Percentiles rank a stretch among this genome's conserved stretches.
These are phyloP conservation scores for Agrotis segetum DNA, from an alignment of 2,888 invertebrate species.

Conservation along the genomic window DNA sequence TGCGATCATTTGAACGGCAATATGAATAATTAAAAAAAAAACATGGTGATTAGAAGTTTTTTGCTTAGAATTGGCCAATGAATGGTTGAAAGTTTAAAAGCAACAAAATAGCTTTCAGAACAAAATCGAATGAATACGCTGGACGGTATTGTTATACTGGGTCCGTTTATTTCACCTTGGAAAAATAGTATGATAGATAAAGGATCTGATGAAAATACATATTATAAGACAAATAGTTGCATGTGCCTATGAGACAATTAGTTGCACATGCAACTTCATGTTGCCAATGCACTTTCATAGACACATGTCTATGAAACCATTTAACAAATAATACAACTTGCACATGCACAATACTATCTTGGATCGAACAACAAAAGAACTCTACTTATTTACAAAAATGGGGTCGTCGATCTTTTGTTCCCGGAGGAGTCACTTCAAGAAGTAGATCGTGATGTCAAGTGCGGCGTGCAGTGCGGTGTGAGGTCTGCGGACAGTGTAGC, in stretches of 20 bases:
- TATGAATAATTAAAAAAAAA: too few relatives aligned
- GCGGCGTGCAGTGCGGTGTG: background rate
- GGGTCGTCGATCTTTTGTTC: constrained; percentile 1
- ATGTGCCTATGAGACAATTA: too few relatives aligned
- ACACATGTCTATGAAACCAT: too few relatives aligned
- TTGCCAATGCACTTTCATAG: too few relatives aligned
- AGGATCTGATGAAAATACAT: background rate
- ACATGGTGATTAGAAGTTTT: too few relatives aligned
- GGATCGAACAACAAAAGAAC: background rate
- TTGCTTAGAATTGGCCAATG: too few relatives aligned
- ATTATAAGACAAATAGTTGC: too few relatives aligned
- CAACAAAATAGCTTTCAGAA: too few relatives aligned
- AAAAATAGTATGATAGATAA: background rate
- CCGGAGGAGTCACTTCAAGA: background rate
- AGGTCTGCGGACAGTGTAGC: background rate
- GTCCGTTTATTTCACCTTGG: background rate
- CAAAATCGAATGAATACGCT: background rate
- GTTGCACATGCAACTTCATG: too few relatives aligned
- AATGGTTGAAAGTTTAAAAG: too few relatives aligned
- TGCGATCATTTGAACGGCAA: too few relatives aligned
- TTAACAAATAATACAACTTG: background rate
- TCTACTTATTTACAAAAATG: background rate
- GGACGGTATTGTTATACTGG: too few relatives aligned
- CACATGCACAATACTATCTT: background rate
- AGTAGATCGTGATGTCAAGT: background rate